Evolutionary conservation across 1,140 invertebrate genomes (phyloP).

Genomic region (Diorhabda carinulata): DNA sequence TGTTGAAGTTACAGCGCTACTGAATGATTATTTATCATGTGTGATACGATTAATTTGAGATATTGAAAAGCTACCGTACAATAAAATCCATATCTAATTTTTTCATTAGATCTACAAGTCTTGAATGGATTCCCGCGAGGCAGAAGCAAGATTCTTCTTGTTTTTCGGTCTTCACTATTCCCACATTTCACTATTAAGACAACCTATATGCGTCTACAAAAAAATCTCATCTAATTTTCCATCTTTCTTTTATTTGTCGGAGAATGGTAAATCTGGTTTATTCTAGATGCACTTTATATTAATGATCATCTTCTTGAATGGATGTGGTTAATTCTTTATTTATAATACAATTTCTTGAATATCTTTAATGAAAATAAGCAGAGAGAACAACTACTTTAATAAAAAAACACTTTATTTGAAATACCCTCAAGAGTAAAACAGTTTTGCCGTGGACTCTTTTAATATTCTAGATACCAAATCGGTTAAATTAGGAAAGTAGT

Average conservation of each 20-base stretch:
- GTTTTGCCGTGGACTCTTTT: no score
- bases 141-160: constrained; percentile 10
- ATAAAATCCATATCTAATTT: constrained; percentile 14
- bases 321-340: neutral
- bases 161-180: constrained; percentile 8
- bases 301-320: neutral
- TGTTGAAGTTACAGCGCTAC: no score
- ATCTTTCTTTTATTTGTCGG: neutral
- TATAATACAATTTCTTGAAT: no score
- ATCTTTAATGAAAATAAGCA: no score
- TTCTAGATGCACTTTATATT: neutral
- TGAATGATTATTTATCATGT: neutral
- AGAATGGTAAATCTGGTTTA: neutral
- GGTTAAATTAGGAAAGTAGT: no score
- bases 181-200: constrained; percentile 8
- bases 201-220: neutral
- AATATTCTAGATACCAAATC: no score
- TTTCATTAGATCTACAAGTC: constrained; percentile 8
- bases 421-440: no score
- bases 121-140: constrained; percentile 10
- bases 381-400: no score
- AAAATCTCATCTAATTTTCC: constrained; percentile 6
- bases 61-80: constrained; percentile 6
- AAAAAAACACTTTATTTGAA: no score
- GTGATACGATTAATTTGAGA: constrained; percentile 1